phyloP scores from a whole-genome alignment of 2,888 invertebrate genomes.

The Coleophora flavipennella region DNA sequence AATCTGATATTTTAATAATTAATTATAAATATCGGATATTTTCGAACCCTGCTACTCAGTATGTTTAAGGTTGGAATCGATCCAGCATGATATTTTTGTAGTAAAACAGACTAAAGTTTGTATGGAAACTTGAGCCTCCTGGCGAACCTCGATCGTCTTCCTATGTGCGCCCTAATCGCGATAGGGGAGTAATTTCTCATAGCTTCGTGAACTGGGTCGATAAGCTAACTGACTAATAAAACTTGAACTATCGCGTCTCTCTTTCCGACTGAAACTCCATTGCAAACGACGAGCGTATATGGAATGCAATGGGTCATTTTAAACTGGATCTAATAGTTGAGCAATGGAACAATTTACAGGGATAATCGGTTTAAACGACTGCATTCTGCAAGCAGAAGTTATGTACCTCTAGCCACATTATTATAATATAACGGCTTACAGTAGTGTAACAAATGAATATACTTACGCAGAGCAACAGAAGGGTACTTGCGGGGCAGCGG shows the following conservation, averaged over 20 bases:
- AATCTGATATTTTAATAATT: no score
- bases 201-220: constrained; percentile 23
- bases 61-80: no score
- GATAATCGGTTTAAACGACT: constrained; percentile 20
- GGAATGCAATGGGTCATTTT: constrained; percentile 19
- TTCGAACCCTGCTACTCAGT: no score
- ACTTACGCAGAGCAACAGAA: no score
- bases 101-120: no score
- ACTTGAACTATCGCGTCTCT: constrained; percentile 17
- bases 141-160: constrained; percentile 2
- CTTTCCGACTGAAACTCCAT: constrained; percentile 11
- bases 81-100: no score
- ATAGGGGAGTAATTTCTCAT: constrained; percentile 19
- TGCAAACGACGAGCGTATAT: constrained; percentile 14
- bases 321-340: constrained; percentile 23
- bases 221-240: constrained; percentile 24
- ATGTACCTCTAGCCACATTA: no score
- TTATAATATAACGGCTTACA: no score
- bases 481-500: no score
- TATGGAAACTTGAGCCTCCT: no score
- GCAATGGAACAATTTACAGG: constrained; percentile 28
- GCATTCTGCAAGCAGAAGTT: constrained; percentile 18
- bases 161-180: constrained; percentile 13
- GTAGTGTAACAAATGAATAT: no score
- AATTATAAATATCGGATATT: no score